Evolutionary conservation across 2,888 invertebrate species (phyloP).

Genomic region (Euplagia quadripunctaria): DNA sequence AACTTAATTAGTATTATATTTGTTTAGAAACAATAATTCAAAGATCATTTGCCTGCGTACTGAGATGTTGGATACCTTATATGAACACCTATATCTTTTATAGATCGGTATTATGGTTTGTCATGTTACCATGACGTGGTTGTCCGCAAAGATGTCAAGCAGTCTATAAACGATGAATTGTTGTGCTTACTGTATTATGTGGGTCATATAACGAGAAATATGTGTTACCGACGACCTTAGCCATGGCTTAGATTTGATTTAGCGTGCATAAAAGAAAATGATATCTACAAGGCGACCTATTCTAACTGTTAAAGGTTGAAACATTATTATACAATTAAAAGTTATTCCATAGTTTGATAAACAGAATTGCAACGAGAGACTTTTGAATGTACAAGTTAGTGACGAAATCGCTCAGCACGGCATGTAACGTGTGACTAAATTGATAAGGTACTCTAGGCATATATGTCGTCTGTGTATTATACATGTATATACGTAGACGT

Average conservation of each 20-base stretch:
- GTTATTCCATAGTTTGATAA: slow-evolving; percentile 34
- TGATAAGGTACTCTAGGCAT: slow-evolving; percentile 34
- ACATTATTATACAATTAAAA: slow-evolving; percentile 4
- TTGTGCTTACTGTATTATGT: slow-evolving; percentile 50
- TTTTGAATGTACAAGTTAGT: slow-evolving; percentile 19
- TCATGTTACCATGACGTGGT: slow-evolving; percentile 43
- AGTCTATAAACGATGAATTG: slow-evolving; percentile 52
- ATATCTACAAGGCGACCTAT: slow-evolving; percentile 18
- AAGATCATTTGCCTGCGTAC: slow-evolving; percentile 33
- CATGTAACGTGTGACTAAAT: slow-evolving; percentile 33
- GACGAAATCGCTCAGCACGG: slow-evolving; percentile 22
- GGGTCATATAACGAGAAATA: slow-evolving; percentile 56
- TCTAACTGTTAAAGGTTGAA: slow-evolving; percentile 7
- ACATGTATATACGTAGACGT: slow-evolving; percentile 6
- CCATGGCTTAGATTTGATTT: slow-evolving; percentile 53
- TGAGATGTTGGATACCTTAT: slow-evolving; percentile 45
- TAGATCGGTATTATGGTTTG: slow-evolving; percentile 24
- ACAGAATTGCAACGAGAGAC: slow-evolving; percentile 24
- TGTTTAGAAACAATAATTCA: slow-evolving; percentile 44
- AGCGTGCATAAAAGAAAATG: slow-evolving; percentile 39
- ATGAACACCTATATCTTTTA: slow-evolving; percentile 27
- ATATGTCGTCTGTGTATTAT: slow-evolving; percentile 9
- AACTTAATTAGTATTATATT: slow-evolving; percentile 28
- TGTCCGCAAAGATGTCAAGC: slow-evolving; percentile 53
- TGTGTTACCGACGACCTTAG: slow-evolving; percentile 50